These are phyloP conservation scores for Crossocerus cetratus DNA, from an alignment of 2,888 invertebrate species.

Conservation along the genomic window DNA sequence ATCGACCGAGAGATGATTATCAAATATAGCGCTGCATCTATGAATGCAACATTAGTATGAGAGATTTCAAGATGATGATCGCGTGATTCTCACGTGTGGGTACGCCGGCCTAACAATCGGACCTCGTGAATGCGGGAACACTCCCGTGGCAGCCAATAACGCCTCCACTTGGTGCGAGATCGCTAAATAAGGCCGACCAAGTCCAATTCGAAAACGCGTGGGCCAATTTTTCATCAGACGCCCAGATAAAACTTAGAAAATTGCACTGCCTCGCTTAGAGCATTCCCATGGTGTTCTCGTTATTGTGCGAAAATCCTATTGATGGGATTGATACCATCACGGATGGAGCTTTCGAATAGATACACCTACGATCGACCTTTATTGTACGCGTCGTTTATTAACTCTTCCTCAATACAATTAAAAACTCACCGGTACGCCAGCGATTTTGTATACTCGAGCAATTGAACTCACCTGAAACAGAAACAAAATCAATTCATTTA, in stretches of 20 bases:
- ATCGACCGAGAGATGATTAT: not conserved
- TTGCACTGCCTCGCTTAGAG: conserved; percentile 12
- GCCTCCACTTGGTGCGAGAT: conserved; percentile 45
- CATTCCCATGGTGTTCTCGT: conserved; percentile 35
- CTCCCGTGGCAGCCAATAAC: conserved; percentile 49
- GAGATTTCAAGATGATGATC: conserved; percentile 29
- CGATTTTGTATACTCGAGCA: not conserved
- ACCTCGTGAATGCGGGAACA: conserved; percentile 49
- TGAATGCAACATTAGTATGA: conserved; percentile 8
- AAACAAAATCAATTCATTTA: not conserved
- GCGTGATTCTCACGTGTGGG: conserved; percentile 40
- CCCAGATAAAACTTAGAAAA: conserved; percentile 39
- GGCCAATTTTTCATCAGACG: conserved; percentile 41
- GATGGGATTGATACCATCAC: conserved; percentile 44
- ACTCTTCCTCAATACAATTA: too few relatives aligned
- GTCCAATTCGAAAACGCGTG: conserved; percentile 39
- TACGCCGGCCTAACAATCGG: conserved; percentile 44
- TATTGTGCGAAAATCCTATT: conserved; percentile 50
- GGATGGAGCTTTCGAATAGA: conserved; percentile 20
- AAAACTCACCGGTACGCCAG: conserved; percentile 17
- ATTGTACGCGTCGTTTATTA: too few relatives aligned
- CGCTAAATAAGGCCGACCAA: conserved; percentile 49
- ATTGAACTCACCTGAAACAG: conserved; percentile 39
- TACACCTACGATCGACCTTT: conserved; percentile 5
- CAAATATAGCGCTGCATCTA: not conserved